Conservation (phyloP, 2,113 vertebrate genomes). For the Accipiter cooperii region DNA sequence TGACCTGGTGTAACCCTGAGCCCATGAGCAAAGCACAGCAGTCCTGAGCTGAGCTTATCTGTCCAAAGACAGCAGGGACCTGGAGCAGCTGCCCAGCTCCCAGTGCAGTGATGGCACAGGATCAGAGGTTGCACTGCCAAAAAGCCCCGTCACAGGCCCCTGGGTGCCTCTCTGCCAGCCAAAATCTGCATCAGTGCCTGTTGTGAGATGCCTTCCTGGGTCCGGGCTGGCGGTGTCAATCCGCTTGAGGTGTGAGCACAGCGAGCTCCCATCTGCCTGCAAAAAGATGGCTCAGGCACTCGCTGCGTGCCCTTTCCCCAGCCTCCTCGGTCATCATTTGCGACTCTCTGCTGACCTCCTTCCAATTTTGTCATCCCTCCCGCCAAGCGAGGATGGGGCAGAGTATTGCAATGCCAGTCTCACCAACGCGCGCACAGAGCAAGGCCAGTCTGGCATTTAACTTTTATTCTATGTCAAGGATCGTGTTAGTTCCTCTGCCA, state of each 20-base stretch:
- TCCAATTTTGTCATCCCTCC: background rate
- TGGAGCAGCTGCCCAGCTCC: background rate
- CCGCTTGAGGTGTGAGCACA: fast-evolving
- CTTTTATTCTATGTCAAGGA: background rate
- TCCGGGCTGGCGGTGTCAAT: background rate
- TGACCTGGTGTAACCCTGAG: background rate
- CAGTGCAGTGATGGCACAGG: background rate
- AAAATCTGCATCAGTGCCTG: background rate
- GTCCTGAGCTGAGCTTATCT: background rate
- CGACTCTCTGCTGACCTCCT: background rate
- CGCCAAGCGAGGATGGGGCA: fast-evolving
- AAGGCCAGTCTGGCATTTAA: background rate
- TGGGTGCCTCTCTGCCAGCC: background rate
- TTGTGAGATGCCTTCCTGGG: background rate
- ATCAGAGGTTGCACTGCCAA: background rate
- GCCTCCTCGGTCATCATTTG: fast-evolving
- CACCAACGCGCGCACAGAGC: fast-evolving
- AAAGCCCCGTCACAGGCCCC: fast-evolving
- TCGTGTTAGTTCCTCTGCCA: fast-evolving
- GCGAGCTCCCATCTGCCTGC: background rate
- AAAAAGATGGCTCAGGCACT: fast-evolving
- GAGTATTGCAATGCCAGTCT: background rate
- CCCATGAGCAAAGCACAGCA: background rate
- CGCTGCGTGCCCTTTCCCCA: background rate
- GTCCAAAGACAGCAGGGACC: background rate